A percentile compares a stretch with the other conserved stretches of the same genome.
Evolutionary conservation across 2,113 vertebrate genomes (phyloP).

Genomic region (Uropsilus gracilis): DNA sequence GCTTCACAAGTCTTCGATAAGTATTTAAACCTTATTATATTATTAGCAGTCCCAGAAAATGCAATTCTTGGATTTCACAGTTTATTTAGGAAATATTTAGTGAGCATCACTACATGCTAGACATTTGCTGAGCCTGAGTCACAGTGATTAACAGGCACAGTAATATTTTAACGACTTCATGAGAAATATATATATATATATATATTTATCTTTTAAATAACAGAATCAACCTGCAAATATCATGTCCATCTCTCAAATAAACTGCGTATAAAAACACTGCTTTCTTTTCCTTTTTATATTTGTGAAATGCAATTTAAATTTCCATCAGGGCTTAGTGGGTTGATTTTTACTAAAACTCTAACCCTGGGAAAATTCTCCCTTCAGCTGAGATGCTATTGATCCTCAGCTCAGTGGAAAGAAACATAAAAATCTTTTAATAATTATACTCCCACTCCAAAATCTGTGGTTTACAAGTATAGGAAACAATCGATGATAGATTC

Average conservation of each 20-base stretch:
- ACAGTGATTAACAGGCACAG: constrained; percentile 9
- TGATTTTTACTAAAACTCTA: constrained; percentile 61
- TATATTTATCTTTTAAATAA: constrained; percentile 63
- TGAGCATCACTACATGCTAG: not conserved
- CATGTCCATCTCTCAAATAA: not conserved
- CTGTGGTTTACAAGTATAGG: constrained; percentile 17
- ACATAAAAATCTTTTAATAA: constrained; percentile 75
- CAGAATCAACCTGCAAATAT: constrained; percentile 40
- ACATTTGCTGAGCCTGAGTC: not conserved
- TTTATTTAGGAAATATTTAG: constrained; percentile 42
- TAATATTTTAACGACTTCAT: constrained; percentile 43
- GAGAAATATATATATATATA: constrained; percentile 56
- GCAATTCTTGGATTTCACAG: not conserved
- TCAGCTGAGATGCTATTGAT: constrained; percentile 66
- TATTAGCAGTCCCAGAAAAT: constrained; percentile 17
- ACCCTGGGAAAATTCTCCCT: constrained; percentile 57
- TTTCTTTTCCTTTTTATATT: constrained; percentile 44
- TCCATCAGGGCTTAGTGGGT: not conserved
- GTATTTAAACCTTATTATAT: constrained; percentile 16
- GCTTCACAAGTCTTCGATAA: not conserved
- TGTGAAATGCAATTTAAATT: constrained; percentile 54
- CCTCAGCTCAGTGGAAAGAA: constrained; percentile 63
- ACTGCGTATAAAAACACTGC: constrained; percentile 36
- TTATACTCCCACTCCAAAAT: constrained; percentile 59
- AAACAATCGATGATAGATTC: constrained; percentile 56